Evolutionary conservation across 2,113 vertebrate genomes (phyloP).

Genomic region (Calyptommatus sinebrachiatus): DNA sequence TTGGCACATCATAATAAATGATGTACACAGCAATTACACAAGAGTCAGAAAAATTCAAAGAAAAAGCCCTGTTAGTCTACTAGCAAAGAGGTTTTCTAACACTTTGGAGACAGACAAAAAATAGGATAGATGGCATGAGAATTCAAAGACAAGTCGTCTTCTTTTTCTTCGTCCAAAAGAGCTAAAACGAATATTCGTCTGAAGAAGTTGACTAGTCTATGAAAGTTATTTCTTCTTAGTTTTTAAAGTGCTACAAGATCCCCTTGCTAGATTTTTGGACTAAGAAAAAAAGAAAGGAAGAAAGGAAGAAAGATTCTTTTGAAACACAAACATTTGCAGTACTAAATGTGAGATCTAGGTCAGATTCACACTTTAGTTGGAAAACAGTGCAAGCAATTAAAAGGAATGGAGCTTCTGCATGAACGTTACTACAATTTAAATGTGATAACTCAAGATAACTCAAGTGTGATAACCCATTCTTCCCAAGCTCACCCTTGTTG

Average conservation of each 20-base stretch:
- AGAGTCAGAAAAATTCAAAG: too few relatives aligned
- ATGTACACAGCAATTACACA: too few relatives aligned
- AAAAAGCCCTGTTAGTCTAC: not conserved
- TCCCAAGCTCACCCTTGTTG: too few relatives aligned
- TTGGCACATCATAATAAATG: too few relatives aligned
- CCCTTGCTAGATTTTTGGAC: too few relatives aligned
- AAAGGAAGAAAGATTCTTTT: too few relatives aligned
- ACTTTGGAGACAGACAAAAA: too few relatives aligned
- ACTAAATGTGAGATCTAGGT: not conserved
- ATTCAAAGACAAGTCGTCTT: not conserved
- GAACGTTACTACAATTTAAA: too few relatives aligned
- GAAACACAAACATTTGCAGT: not conserved
- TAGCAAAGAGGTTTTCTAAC: not conserved
- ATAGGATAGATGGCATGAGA: too few relatives aligned
- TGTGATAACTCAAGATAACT: too few relatives aligned
- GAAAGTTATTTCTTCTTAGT: too few relatives aligned
- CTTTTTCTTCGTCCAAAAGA: not conserved
- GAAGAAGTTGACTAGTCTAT: not conserved
- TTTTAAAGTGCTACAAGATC: not conserved
- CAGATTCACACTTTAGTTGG: not conserved
- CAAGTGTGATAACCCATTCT: too few relatives aligned
- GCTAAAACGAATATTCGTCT: not conserved
- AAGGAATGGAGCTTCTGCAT: not conserved
- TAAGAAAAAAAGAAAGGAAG: not conserved
- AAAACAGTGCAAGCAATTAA: not conserved